Base-by-base conservation (phyloP, 2,113 vertebrate genomes). In the Phasianus colchicus region DNA sequence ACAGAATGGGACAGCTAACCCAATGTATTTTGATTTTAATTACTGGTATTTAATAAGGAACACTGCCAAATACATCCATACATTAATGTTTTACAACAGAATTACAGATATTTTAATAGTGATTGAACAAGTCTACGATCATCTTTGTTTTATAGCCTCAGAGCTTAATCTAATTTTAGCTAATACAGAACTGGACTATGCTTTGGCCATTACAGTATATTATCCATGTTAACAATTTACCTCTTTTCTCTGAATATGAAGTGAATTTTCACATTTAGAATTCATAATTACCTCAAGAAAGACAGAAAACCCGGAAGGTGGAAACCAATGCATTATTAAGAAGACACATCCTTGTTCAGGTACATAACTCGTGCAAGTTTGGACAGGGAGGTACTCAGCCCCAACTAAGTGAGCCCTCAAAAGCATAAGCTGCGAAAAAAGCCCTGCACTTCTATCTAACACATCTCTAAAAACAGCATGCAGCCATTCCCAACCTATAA, bases 31-130 rank as follows among this genome's bases (percentile, higher is more conserved):
- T 94, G 83, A 95, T 97, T 97, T 96, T 97, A 97, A 98, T 98
- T 97, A 92, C 89, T 70, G 86, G 82, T 92, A 94, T 91, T 97
- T 97, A 97, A 97, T 97, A 97, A 97, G 95, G 83, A 97, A 67
- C 83, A 92, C 60, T 94, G 95, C 86, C 93, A 95, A 96, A 90
- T 90, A 95, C 93, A 97, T 95, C 95, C 79, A 96, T 96, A 95
- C 92, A 95, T 96, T 93, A 95, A 96, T 95, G 80, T 94, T 91
- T 92, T 96, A 95, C 80, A 96, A 94, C 94, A 93, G 96, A 96
- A 97, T 97, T 97, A 97, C 34, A 95, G 94, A 74, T 95, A 95
- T 96, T 97, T 96, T 96, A 95, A 96, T 96, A 95, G 61, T 55
- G 92, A 97, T 76, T 97, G 93, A 97, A 97, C 48, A 95, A 96